phyloP scores from a whole-genome alignment of 2,113 vertebrate genomes.

The Dasypus novemcinctus region DNA sequence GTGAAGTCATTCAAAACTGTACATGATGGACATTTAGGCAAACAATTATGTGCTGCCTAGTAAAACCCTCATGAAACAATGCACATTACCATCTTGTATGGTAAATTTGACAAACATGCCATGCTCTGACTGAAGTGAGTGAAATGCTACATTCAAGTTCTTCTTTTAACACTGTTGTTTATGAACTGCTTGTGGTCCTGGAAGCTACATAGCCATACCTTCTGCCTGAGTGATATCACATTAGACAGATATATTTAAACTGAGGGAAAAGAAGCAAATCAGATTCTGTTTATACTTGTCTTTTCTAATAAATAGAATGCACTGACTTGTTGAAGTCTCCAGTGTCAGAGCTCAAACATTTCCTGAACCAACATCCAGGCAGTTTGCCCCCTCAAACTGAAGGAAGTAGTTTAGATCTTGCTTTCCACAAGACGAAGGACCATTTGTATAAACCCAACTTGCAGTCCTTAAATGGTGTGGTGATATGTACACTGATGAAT shows the following conservation, averaged over 20 bases:
- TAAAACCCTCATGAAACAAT: not conserved
- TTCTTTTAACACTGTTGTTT: not conserved
- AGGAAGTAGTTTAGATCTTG: not conserved
- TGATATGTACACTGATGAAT: slow-evolving; percentile 32
- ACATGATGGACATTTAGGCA: not conserved
- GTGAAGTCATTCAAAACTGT: not conserved
- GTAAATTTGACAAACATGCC: not conserved
- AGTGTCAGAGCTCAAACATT: not conserved
- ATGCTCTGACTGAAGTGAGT: not conserved
- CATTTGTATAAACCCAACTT: not conserved
- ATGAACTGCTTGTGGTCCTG: not conserved
- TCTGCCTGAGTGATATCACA: not conserved
- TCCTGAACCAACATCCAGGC: not conserved
- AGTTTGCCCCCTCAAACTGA: not conserved
- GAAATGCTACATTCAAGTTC: not conserved
- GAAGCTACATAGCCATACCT: not conserved
- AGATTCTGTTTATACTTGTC: slow-evolving; percentile 25
- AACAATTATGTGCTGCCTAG: not conserved
- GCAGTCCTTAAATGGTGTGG: not conserved
- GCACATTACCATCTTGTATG: not conserved
- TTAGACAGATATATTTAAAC: slow-evolving; percentile 39
- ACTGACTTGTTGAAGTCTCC: not conserved
- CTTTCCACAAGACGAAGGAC: not conserved
- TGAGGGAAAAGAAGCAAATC: not conserved
- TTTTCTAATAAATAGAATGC: not conserved